Percentiles rank a stretch among this genome's conserved stretches.
Evolutionary conservation across 2,113 vertebrate genomes (phyloP).

Genomic region (Sylvilagus bachmani): DNA sequence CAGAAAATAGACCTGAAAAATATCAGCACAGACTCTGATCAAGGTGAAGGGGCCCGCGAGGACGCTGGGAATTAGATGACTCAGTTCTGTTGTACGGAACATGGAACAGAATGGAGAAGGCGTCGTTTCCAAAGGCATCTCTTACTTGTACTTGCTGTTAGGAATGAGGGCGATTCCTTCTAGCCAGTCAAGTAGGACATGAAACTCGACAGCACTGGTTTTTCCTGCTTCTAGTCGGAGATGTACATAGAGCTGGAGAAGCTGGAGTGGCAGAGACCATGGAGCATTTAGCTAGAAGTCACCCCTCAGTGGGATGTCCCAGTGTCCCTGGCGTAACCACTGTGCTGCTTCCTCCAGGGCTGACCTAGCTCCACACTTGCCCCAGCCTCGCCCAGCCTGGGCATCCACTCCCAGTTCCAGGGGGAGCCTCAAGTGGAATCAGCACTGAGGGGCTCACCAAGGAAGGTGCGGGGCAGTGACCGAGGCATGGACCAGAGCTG

Average conservation of each 20-base stretch:
- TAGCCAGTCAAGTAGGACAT: background rate
- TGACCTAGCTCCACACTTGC: too few species aligned
- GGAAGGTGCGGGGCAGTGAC: background rate
- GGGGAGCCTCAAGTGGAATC: background rate
- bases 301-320: background rate
- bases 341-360: background rate
- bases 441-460: background rate
- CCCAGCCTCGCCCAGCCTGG: background rate
- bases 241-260: background rate
- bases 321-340: background rate
- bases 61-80: background rate
- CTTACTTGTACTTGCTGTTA: background rate
- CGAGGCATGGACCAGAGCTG: fast-evolving
- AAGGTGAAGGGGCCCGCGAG: background rate
- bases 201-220: background rate
- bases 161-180: background rate
- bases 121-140: background rate
- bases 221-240: background rate
- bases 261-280: background rate
- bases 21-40: background rate
- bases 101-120: background rate
- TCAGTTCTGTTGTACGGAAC: background rate
- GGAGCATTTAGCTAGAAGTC: background rate
- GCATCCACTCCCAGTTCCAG: background rate
- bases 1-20: slow-evolving; percentile 26